phyloP scores from a whole-genome alignment of 2,113 vertebrate species.

The Hypanus sabinus region DNA sequence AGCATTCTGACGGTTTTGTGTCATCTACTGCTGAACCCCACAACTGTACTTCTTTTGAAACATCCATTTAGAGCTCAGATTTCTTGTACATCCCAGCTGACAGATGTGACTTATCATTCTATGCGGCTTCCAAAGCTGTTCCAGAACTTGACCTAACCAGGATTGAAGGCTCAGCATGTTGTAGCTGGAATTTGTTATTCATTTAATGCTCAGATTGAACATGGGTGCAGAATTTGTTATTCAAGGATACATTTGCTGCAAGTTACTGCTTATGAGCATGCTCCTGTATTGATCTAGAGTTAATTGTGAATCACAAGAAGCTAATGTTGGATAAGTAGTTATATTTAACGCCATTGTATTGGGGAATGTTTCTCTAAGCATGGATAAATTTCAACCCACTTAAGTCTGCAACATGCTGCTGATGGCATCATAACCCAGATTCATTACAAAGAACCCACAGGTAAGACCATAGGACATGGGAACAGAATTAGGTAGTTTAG shows the following conservation, averaged over 20 bases:
- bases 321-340: background rate
- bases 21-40: background rate
- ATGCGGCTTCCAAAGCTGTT: background rate
- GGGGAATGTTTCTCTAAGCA: background rate
- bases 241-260: background rate
- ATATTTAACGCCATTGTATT: background rate
- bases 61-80: background rate
- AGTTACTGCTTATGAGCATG: background rate
- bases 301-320: background rate
- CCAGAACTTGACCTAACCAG: slow-evolving; percentile 7
- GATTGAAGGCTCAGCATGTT: background rate
- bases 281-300: background rate
- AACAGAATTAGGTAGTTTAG: too few relatives aligned
- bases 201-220: background rate
- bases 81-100: too few relatives aligned
- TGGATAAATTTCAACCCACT: background rate
- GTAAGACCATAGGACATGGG: too few relatives aligned
- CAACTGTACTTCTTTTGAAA: background rate
- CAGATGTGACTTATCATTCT: background rate
- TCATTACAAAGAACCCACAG: too few relatives aligned
- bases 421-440: background rate
- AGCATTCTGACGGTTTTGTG: background rate
- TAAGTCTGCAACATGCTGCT: background rate
- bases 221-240: background rate
- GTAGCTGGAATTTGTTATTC: background rate